Percentiles rank a stretch among this genome's conserved stretches.
Evolutionary conservation across 2,888 invertebrate genomes (phyloP).

Genomic region (Limnephilus lunatus): DNA sequence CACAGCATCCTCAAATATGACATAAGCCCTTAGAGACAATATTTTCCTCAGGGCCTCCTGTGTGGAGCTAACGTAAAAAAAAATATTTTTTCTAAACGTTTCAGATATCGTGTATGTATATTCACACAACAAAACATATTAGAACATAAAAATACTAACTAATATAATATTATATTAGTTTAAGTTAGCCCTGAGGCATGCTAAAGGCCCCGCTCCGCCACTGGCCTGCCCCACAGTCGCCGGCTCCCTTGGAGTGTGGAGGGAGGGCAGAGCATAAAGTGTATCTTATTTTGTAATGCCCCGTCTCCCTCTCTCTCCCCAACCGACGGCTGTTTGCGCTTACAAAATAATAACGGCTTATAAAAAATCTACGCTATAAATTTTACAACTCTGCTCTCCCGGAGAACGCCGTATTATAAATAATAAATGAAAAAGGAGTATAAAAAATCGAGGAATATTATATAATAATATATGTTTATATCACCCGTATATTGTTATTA

Average conservation of each 20-base stretch:
- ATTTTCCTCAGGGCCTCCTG: too few relatives aligned
- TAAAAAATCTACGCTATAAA: conserved; percentile 65
- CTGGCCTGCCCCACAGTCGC: background rate
- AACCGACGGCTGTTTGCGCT: conserved; percentile 55
- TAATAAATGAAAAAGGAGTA: conserved; percentile 60
- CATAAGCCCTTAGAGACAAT: too few relatives aligned
- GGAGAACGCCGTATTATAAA: conserved; percentile 62
- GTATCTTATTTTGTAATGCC: conserved; percentile 61
- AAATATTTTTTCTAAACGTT: too few relatives aligned
- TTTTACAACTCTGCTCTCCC: conserved; percentile 63
- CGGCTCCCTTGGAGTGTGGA: background rate
- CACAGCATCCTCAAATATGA: too few relatives aligned
- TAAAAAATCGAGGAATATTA: conserved; percentile 52
- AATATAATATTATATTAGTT: background rate
- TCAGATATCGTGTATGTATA: too few relatives aligned
- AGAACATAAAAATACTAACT: too few relatives aligned
- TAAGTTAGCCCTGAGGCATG: background rate
- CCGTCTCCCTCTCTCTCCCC: conserved; percentile 52
- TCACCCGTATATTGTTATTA: conserved; percentile 63
- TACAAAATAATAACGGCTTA: conserved; percentile 64
- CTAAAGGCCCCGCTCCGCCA: background rate
- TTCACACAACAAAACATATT: too few relatives aligned
- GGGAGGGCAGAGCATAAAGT: conserved; percentile 30
- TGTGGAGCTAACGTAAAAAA: too few relatives aligned
- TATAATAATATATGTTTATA: conserved; percentile 63